Evolutionary conservation across 1,140 invertebrate species (phyloP), one percentile per base, ranked within the genome.

Genomic region (Plectus sambesii): DNA sequence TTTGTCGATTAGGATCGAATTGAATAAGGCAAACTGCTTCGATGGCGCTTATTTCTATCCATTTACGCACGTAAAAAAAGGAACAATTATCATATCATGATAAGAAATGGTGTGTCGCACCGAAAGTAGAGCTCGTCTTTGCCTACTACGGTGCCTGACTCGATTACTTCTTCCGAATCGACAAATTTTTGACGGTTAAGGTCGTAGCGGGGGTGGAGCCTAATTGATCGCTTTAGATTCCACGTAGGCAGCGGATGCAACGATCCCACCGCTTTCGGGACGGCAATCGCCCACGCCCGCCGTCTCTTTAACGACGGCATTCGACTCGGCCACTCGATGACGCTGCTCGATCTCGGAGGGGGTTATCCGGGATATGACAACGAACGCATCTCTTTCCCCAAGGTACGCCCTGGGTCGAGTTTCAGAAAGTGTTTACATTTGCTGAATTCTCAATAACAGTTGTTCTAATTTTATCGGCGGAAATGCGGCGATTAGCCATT

Each of bases 221-320:
- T n/a, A n/a, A n/a, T 42, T 0, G 22, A 47, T 12, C 25, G 40
- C 12, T 41, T 42, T 56, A 72, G 71, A 45, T 73, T 73, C 61
- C 72, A 73, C 60, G 70, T 71, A 39, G 72, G 72, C 5, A 71
- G 70, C 59, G 72, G 70, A n/a, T 72, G 70, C 39, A 53, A 59
- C 36, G 70, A 72, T 40, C 60, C 66, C 1, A 57, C 56, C 39
- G 70, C 71, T 5, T 73, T 69, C 55, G 47, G 56, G 22, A 61
- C 55, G 12, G 70, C 71, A 15, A 68, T 73, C 23, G 44, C 60
- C 22, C 58, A 64, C 35, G 68, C 72, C 5, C 47, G 65, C 3
- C 51, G 52, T 9, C 66, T 67, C 12, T 72, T 72, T 61, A 58
- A 71, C 40, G 53, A 62, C 4, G 71, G 50, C 4, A 19, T 55